Evolutionary conservation across 2,888 invertebrate species (phyloP), one percentile per base, ranked within the genome.

Genomic region (Stenurella melanura): DNA sequence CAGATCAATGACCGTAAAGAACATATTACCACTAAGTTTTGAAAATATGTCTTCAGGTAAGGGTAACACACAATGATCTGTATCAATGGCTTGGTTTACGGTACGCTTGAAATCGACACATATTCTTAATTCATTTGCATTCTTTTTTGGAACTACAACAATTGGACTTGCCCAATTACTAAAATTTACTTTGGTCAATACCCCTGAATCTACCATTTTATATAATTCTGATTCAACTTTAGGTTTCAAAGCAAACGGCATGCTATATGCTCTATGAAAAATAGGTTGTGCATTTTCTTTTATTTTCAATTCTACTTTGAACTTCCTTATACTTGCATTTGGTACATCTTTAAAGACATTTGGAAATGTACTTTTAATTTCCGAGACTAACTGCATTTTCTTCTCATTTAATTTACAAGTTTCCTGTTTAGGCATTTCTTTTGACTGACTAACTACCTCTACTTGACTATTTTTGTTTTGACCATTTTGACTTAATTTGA

Each of bases 61-160:
- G 0, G 86, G 87, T 71, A 87, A 80, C 12, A 85, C 85, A 68
- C 84, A 86, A 60, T 85, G 83, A 21, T 86, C 84, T 21, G 78
- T 77, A 56, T 84, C 76, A 11, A 85, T 72, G 15, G 70, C 75
- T 58, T 74, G 73, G 76, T 86, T 86, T 15, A 84, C 12, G 0
- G 86, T 85, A 63, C 77, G 78, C 74, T 86, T 86, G 60, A 83
- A 86, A 82, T 88, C 85, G 4, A 85, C 83, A 77, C 86, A 87
- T n/a, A 88, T 80, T 68, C 87, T 58, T 10, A 86, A 78, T 6
- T 79, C 74, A 50, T 67, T 61, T n/a, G 77, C 75, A 69, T 82
- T 81, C 58, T 72, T 79, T 69, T 87, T 86, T 21, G 83, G 84
- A 4, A 87, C 85, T 58, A 85, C 76, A 0, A 87, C 85, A 7